phyloP scores from a whole-genome alignment of 2,113 vertebrate genomes.

The Microtus oregoni region DNA sequence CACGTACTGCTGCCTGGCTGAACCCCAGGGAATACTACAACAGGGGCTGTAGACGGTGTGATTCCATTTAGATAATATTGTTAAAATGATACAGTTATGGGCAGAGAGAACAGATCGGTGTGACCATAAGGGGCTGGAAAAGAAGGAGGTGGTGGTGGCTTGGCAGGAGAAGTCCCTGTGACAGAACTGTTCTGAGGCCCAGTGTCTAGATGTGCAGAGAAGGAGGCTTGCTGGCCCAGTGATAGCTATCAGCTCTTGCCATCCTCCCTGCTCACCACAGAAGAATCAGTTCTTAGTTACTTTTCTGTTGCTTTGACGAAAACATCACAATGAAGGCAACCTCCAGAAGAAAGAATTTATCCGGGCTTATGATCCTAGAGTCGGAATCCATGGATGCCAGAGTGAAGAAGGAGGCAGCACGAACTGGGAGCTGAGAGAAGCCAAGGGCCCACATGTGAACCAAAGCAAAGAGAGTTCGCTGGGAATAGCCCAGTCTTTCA shows the following conservation, averaged over 20 bases:
- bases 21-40: neutral
- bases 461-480: neutral
- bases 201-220: neutral
- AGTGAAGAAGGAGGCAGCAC: neutral
- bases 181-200: neutral
- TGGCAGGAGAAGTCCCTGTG: neutral
- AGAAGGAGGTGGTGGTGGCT: neutral
- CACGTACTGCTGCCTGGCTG: no score
- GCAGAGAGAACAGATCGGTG: neutral
- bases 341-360: neutral
- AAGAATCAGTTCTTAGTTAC: no score
- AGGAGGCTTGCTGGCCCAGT: neutral
- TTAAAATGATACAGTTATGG: neutral
- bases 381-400: neutral
- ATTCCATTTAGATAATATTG: neutral
- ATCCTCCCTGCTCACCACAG: no score
- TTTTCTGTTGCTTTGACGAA: neutral
- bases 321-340: neutral
- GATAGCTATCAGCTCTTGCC: neutral
- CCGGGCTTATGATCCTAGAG: neutral
- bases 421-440: neutral
- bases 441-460: neutral
- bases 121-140: neutral
- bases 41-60: fast-evolving
- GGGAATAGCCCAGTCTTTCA: no score